Base-by-base conservation (phyloP, 2,888 invertebrate genomes). In the Tipula vernalis region DNA sequence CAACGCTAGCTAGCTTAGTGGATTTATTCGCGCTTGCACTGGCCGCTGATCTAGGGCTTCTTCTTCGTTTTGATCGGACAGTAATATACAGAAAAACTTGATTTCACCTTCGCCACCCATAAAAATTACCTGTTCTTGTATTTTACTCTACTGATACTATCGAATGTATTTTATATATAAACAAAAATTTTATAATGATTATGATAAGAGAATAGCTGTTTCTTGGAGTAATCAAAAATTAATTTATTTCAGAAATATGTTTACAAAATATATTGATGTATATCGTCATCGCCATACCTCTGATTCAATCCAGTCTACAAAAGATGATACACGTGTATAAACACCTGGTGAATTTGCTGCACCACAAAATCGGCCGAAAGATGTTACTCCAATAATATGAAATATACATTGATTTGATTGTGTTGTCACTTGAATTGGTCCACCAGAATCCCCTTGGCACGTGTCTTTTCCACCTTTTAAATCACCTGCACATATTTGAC, bases 381-480 rank as follows among this genome's bases (percentile, higher is more conserved):
- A 89, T 39, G 90, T 89, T 5, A 90, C 87, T 5, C 89, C 89
- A 36, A 89, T 87, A 10, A 88, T 15, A 47, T 87, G 85, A 36
- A 87, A 87, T 8, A 85, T 47, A 86, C 47, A 44, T 44, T 86
- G 6, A 5, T 44, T 85, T 12, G 84, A 42, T 13, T 84, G 71
- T 12, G 47, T 36, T 71, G 41, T 85, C 88, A 91, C 87, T 86
- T 91, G 91, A 5, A 91, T 87, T 0, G 91, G 91, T 15, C 91
- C 91, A 1, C 91, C 91, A 0, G 91, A 91, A 83, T 91, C 91
- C 0, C 91, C 91, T 88, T 91, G 91, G 85, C 91, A 91, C 5
- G 91, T 91, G 84, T 91, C 91, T 8, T 90, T 90, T n/a, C 89
- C 89, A 47, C 89, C 88, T 3, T 18, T 3, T 71, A 71, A 12